Conservation (phyloP, 2,797 vertebrate species). For the Tapera naevia region DNA sequence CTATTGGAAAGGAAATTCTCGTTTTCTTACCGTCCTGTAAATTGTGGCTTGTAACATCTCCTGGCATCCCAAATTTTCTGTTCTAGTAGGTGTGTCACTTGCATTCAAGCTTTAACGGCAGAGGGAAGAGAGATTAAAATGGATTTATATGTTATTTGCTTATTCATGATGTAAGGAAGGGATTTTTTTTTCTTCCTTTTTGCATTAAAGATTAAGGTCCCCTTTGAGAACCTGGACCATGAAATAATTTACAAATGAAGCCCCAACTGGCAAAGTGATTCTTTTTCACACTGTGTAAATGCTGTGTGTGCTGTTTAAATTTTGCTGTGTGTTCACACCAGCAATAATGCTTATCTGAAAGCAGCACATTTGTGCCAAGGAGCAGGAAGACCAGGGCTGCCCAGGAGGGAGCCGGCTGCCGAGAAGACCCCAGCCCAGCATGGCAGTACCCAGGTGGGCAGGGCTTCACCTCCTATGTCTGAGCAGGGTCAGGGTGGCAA, state of each 20-base stretch:
- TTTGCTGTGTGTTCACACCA: neutral
- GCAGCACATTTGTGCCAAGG: neutral
- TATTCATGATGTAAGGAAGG: neutral
- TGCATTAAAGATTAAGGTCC: neutral
- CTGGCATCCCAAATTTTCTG: neutral
- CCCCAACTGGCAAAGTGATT: neutral
- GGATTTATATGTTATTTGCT: neutral
- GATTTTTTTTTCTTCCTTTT: neutral
- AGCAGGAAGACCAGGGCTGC: neutral
- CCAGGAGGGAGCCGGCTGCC: neutral
- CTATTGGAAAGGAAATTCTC: neutral
- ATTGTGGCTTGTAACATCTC: neutral
- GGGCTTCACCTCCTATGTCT: rapidly evolving
- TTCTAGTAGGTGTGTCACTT: neutral
- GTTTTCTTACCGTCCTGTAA: neutral
- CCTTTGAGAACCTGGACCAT: neutral
- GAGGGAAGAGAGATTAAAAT: neutral
- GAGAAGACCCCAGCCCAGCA: neutral
- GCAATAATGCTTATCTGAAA: neutral
- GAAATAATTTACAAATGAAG: neutral
- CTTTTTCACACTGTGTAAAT: neutral
- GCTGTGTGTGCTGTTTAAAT: neutral
- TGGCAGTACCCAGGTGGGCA: rapidly evolving
- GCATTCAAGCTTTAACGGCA: neutral
- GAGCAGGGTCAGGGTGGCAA: rapidly evolving